Evolutionary conservation across 2,888 invertebrate genomes (phyloP).

Genomic region (Dynastes hyllus): DNA sequence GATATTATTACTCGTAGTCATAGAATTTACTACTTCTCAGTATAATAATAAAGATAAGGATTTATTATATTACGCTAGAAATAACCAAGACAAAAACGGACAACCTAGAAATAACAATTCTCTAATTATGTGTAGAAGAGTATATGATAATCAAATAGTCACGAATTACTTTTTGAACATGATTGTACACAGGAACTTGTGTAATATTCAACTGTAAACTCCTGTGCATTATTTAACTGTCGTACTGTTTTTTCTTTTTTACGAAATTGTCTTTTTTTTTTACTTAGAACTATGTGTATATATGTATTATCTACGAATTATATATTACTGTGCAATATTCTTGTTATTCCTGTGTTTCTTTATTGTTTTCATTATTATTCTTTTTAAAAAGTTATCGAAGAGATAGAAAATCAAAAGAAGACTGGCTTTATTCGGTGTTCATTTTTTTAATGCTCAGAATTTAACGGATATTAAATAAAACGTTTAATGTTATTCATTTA

Average conservation of each 20-base stretch:
- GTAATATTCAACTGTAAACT: too few relatives aligned
- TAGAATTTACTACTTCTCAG: too few relatives aligned
- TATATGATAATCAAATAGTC: too few relatives aligned
- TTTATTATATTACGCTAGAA: too few relatives aligned
- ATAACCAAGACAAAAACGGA: too few relatives aligned
- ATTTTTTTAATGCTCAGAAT: constrained; percentile 9
- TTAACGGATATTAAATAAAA: constrained; percentile 32
- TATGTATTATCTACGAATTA: constrained; percentile 8
- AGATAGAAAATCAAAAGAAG: constrained; percentile 45
- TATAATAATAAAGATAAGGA: too few relatives aligned
- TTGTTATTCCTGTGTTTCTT: constrained; percentile 28
- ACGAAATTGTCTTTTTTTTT: background rate
- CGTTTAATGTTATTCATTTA: constrained; percentile 40
- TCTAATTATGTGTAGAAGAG: too few relatives aligned
- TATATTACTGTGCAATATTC: constrained; percentile 50
- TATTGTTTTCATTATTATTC: constrained; percentile 32
- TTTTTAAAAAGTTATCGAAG: constrained; percentile 7
- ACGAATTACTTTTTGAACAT: too few relatives aligned
- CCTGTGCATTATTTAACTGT: too few relatives aligned
- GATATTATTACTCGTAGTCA: too few relatives aligned
- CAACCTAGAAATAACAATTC: too few relatives aligned
- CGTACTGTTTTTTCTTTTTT: background rate
- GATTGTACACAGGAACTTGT: too few relatives aligned
- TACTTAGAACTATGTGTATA: constrained; percentile 9
- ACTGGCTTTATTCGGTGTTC: constrained; percentile 42